phyloP scores from a whole-genome alignment of 2,113 vertebrate genomes.

The Gymnocephalus cernua region DNA sequence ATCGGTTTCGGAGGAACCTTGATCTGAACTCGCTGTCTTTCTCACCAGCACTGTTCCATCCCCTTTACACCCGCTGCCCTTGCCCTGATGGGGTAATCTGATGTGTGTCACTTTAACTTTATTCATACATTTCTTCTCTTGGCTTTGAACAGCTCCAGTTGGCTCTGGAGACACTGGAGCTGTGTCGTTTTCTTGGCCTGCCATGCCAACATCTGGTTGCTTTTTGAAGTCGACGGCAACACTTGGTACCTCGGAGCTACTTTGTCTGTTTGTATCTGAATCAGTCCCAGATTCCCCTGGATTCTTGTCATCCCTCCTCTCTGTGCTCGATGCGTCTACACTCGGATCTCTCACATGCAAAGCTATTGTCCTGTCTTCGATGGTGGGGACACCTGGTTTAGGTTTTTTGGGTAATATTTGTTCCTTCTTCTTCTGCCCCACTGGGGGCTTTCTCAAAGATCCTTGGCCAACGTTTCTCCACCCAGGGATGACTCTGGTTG shows the following conservation, averaged over 20 bases:
- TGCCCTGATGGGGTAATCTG: constrained; percentile 52
- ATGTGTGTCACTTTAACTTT: constrained; percentile 74
- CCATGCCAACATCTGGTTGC: constrained; percentile 49
- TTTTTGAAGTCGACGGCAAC: constrained; percentile 12
- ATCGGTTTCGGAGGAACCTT: constrained; percentile 5
- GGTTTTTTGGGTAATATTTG: not conserved
- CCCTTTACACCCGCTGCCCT: constrained; percentile 31
- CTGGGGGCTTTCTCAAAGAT: constrained; percentile 35
- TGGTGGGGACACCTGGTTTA: constrained; percentile 10
- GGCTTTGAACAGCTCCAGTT: constrained; percentile 37
- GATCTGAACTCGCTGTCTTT: constrained; percentile 4
- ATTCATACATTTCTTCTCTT: constrained; percentile 78
- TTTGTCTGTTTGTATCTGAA: constrained; percentile 33
- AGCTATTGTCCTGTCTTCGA: constrained; percentile 9
- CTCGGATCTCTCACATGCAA: constrained; percentile 4
- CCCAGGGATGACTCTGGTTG: constrained; percentile 50
- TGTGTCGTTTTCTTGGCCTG: constrained; percentile 7
- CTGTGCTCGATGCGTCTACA: constrained; percentile 1
- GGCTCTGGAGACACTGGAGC: constrained; percentile 36
- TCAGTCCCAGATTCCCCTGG: constrained; percentile 21
- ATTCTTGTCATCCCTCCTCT: not conserved
- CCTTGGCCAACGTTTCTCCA: not conserved
- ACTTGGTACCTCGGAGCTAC: constrained; percentile 32
- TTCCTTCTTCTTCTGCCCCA: constrained; percentile 6
- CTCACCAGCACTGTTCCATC: constrained; percentile 22